Conservation (phyloP, 2,113 vertebrate genomes). For the Paratilapia polleni region DNA sequence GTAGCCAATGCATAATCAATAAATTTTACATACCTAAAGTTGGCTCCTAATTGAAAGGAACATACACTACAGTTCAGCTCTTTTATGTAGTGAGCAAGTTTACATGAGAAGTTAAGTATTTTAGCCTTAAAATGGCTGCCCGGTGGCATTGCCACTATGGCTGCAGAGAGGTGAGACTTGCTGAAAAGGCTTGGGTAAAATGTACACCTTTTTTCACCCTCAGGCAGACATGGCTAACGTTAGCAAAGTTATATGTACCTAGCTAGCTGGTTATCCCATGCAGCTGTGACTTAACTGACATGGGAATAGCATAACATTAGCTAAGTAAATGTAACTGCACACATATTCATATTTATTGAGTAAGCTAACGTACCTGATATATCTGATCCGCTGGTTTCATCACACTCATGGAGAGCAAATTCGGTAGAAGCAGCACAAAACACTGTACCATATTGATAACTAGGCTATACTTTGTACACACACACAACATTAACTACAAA, state of each 20-base stretch:
- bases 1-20: not conserved
- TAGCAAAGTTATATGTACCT: not conserved
- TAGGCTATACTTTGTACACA: not conserved
- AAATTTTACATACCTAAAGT: not conserved
- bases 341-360: no score
- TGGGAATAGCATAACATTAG: not conserved
- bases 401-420: not conserved
- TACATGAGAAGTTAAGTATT: not conserved
- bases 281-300: not conserved
- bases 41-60: not conserved
- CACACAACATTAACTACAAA: not conserved
- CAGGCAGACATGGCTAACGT: not conserved
- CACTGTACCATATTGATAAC: not conserved
- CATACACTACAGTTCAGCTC: not conserved
- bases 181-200: not conserved
- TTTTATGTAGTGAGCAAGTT: no score
- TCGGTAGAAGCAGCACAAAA: not conserved
- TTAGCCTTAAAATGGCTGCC: not conserved
- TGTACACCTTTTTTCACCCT: not conserved
- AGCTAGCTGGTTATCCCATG: not conserved
- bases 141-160: not conserved
- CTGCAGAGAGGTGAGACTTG: not conserved
- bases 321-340: not conserved
- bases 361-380: not conserved
- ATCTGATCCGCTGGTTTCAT: not conserved